Evolutionary conservation across 2,888 invertebrate genomes (phyloP), one percentile per base, ranked within the genome.

Genomic region (Thera obeliscata): DNA sequence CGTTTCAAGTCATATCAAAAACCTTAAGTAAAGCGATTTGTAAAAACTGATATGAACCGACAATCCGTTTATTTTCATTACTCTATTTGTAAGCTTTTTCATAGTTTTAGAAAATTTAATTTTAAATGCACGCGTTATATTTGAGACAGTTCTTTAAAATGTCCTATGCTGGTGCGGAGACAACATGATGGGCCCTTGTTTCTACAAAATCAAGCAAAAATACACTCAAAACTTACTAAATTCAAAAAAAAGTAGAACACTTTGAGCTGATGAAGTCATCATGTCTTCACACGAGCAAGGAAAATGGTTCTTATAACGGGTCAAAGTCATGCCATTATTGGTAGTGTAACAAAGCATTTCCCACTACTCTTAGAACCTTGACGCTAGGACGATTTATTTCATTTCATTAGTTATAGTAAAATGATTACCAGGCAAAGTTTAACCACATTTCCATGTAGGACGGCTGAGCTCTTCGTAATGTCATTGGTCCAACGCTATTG

Each of bases 41-140:
- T 56, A 64, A 64, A 56, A 54, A 22, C 58, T 59, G 64, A 64
- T 64, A 64, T 64, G 64, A 64, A 59, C 46, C 35, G 54, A 38
- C 54, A 57, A 41, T 8, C n/a, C 57, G 7, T 56, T n/a, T n/a
- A n/a, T n/a, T 62, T 38, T 49, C 48, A 12, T 33, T 41, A 49
- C 56, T 52, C 48, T 43, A 59, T 54, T 22, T 55, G 22, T 35
- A 65, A 56, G 60, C 65, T 49, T 38, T 43, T 11, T 33, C 5
- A 49, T 55, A 49, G 49, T 46, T 41, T 59, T 41, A 55, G 59
- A 41, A 54, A 55, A 54, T 43, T 48, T n/a, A 48, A 22, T 12
- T 38, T 22, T 22, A 54, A 59, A 64, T 8, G 52, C 52, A 59
- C 48, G 54, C 36, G 22, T 48, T n/a, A 55, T 11, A 36, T 64